Conservation (phyloP, 2,113 vertebrate genomes). For the Amblyornis subalaris region DNA sequence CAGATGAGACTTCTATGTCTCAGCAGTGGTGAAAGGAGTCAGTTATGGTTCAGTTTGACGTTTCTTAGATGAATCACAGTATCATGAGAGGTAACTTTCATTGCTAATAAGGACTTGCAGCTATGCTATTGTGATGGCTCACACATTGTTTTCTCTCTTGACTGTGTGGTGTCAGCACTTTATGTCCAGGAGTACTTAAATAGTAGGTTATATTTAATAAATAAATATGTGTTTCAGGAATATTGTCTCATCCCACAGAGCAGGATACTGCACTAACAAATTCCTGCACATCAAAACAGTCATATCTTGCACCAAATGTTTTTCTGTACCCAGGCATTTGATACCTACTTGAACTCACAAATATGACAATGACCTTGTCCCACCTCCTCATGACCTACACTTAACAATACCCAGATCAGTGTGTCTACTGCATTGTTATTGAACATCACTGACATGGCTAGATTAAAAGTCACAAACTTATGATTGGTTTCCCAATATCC, state of each 20-base stretch:
- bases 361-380: not conserved
- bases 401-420: not conserved
- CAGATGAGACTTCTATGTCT: not conserved
- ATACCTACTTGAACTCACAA: not conserved
- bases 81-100: not conserved
- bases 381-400: not conserved
- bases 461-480: not conserved
- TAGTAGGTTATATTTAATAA: not conserved
- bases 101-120: not conserved
- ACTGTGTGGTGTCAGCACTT: not conserved
- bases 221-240: not conserved
- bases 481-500: not conserved
- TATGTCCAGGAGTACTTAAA: not conserved
- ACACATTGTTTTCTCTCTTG: not conserved
- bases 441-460: not conserved
- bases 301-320: not conserved
- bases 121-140: not conserved
- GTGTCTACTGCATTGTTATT: not conserved
- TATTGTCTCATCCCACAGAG: not conserved
- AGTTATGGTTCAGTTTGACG: not conserved
- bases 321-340: not conserved
- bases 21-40: not conserved
- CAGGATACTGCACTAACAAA: not conserved
- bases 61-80: not conserved
- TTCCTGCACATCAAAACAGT: not conserved